A percentile compares a stretch with the other conserved stretches of the same genome.
Evolutionary conservation across 2,888 invertebrate genomes (phyloP).

Genomic region (Bibio marci): DNA sequence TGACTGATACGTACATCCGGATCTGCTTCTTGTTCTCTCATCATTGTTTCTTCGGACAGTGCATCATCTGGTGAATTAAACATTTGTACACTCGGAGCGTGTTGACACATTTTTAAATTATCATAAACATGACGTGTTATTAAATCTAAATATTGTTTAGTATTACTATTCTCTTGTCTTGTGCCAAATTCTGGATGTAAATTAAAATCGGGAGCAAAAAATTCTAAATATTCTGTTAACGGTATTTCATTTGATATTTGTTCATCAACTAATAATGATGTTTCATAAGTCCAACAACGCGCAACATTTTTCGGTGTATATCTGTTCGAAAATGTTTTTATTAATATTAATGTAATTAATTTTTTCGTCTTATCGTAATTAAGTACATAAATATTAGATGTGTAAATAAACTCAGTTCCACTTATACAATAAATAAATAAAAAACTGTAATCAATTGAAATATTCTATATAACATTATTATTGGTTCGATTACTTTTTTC

Average conservation of each 20-base stretch:
- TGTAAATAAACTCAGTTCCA: too few species aligned
- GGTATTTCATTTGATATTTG: constrained; percentile 89
- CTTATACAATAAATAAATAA: too few species aligned
- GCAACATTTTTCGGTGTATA: constrained; percentile 95
- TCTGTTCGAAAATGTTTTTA: constrained; percentile 30
- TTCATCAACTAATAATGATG: constrained; percentile 82
- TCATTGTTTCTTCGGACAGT: constrained; percentile 47
- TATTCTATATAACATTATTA: too few species aligned
- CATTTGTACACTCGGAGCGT: constrained; percentile 96
- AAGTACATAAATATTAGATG: too few species aligned
- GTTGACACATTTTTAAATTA: constrained; percentile 82
- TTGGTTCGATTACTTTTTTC: too few species aligned
- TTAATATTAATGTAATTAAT: too few species aligned
- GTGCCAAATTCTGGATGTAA: constrained; percentile 85
- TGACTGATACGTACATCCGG: constrained; percentile 64
- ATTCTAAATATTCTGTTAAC: constrained; percentile 89
- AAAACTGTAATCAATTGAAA: too few species aligned
- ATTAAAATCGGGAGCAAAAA: constrained; percentile 93
- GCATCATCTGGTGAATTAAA: constrained; percentile 80
- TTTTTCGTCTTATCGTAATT: too few species aligned
- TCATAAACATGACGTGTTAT: constrained; percentile 82
- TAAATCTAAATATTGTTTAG: constrained; percentile 85
- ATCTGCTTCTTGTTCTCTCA: constrained; percentile 58
- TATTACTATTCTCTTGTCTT: constrained; percentile 81
- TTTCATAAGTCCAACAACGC: constrained; percentile 98